phyloP scores from a whole-genome alignment of 2,797 vertebrate species.

The Lacerta agilis region DNA sequence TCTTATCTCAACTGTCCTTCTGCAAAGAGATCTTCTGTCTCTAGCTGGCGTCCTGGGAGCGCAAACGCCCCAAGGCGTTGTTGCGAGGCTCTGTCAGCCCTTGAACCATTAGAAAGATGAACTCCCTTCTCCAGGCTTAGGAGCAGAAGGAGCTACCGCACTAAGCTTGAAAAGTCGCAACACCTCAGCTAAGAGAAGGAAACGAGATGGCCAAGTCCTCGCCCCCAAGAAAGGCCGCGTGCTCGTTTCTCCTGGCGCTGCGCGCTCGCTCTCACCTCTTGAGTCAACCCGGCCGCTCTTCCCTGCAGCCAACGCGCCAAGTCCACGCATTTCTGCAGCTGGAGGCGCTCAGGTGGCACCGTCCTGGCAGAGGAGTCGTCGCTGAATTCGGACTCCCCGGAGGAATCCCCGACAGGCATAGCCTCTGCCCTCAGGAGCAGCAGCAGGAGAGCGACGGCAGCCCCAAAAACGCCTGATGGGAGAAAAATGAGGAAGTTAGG shows the following conservation, averaged over 20 bases:
- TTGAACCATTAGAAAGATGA: too few species aligned
- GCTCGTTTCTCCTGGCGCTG: too few species aligned
- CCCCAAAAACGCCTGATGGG: constrained; percentile 33
- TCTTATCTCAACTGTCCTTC: background rate
- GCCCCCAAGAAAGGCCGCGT: too few species aligned
- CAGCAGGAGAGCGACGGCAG: constrained; percentile 36
- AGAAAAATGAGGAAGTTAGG: constrained; percentile 10
- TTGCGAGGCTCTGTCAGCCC: too few species aligned
- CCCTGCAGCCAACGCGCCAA: constrained; percentile 50
- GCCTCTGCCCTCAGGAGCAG: constrained; percentile 54
- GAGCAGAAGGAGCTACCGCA: background rate
- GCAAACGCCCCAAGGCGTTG: too few species aligned
- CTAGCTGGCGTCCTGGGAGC: background rate
- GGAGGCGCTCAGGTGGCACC: background rate
- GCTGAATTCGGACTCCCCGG: constrained; percentile 51
- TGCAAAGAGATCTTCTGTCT: background rate
- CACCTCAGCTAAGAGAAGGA: background rate
- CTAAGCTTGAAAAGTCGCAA: background rate
- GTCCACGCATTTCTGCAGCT: background rate
- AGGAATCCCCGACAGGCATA: constrained; percentile 36
- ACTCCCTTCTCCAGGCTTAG: too few species aligned
- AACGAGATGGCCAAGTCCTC: background rate
- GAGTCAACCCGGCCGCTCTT: constrained; percentile 49
- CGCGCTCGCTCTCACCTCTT: constrained; percentile 70
- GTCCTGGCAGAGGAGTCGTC: background rate